Percentiles rank a stretch among this genome's conserved stretches.
Evolutionary conservation across 2,888 invertebrate genomes (phyloP).

Genomic region (Unio delphinus): DNA sequence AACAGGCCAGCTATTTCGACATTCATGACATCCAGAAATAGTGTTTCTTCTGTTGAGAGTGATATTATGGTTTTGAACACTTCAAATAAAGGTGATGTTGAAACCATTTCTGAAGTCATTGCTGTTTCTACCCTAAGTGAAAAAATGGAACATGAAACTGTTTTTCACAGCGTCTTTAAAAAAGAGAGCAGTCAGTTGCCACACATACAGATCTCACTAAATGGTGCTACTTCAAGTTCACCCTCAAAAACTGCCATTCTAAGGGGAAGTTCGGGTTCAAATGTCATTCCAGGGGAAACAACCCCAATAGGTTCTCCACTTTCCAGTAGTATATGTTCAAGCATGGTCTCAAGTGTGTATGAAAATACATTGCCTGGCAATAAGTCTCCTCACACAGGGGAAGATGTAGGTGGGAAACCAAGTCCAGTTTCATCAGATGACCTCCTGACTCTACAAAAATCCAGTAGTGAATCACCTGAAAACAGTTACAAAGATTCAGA

Average conservation of each 20-base stretch:
- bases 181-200: no score
- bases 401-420: no score
- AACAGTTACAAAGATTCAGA: no score
- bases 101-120: conserved; percentile 31
- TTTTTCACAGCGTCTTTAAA: no score
- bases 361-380: conserved; percentile 46
- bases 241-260: no score
- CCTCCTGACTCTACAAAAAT: no score
- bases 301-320: conserved; percentile 58
- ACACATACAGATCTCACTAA: no score
- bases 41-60: conserved; percentile 71
- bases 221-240: no score
- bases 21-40: conserved; percentile 5
- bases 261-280: conserved; percentile 3
- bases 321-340: conserved; percentile 58
- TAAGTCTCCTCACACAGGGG: conserved; percentile 17
- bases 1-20: neutral
- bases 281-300: conserved; percentile 22
- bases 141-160: no score
- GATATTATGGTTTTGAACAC: conserved; percentile 82
- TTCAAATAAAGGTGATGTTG: conserved; percentile 82
- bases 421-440: no score
- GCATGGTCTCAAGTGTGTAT: conserved; percentile 66
- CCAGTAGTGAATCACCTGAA: no score
- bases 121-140: neutral